Evolutionary conservation across 2,797 vertebrate genomes (phyloP).

Genomic region (Pteronotus mesoamericanus): DNA sequence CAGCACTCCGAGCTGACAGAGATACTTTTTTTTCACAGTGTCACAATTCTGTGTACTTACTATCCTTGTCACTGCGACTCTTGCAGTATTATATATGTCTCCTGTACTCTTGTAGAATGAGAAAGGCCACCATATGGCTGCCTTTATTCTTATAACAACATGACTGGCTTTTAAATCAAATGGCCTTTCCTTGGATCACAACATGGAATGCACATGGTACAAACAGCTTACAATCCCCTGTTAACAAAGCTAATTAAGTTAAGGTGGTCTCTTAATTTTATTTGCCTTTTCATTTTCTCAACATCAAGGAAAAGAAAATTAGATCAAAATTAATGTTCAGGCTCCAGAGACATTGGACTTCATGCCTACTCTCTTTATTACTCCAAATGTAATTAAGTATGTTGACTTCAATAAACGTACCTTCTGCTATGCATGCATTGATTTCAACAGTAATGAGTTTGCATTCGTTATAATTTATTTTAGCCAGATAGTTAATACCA

Average conservation of each 20-base stretch:
- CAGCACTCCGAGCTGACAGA: neutral
- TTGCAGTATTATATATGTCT: neutral
- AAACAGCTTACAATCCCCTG: conserved; percentile 35
- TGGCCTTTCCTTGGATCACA: conserved; percentile 33
- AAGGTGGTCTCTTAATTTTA: conserved; percentile 70
- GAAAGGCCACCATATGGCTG: neutral
- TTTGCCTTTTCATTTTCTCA: conserved; percentile 73
- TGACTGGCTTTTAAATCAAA: conserved; percentile 35
- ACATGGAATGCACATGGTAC: neutral
- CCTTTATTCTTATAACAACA: conserved; percentile 26
- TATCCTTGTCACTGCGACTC: neutral
- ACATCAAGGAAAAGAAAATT: conserved; percentile 73
- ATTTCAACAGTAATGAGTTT: conserved; percentile 73
- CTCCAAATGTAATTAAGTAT: conserved; percentile 59
- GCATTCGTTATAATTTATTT: conserved; percentile 72
- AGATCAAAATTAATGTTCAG: conserved; percentile 75
- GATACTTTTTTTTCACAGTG: neutral
- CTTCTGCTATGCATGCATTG: conserved; percentile 65
- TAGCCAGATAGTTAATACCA: conserved; percentile 72
- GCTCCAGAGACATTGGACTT: conserved; percentile 69
- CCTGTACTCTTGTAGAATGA: neutral
- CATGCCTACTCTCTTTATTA: conserved; percentile 52
- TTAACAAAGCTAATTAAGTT: conserved; percentile 71
- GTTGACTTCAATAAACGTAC: conserved; percentile 66
- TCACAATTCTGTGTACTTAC: neutral